Base-by-base conservation (phyloP, 2,113 vertebrate genomes). In the Equus quagga region DNA sequence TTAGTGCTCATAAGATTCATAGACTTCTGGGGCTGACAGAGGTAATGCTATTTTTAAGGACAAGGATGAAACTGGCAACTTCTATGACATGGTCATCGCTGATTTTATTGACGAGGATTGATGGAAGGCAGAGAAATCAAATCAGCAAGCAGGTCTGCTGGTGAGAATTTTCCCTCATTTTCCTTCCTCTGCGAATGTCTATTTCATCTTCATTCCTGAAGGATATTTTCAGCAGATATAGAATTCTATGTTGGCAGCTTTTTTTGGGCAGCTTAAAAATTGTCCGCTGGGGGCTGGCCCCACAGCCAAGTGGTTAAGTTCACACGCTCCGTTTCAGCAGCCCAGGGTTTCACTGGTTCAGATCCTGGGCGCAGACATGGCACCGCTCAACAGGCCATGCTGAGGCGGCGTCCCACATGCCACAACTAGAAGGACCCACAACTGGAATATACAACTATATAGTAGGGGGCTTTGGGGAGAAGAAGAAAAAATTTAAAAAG, bases 81-180 rank as follows among this genome's bases (percentile, higher is more conserved):
- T 23, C n/a, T 3, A 3, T 6, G 24, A 12, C 13, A 8, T 0
- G 0, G 18, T 3, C 21, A 24, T 24, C 17, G 11, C 51, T 36
- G 79, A 14, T 33, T 67, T 31, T 36, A 51, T 54, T 65, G 17
- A 8, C 0, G 0, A 69, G 41, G 17, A 36, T 72, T 41, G 67
- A 21, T 1, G 46, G 62, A 67, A 79, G 58, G 28, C 0, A 3
- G 0, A 15, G 24, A 12, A 46, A 17, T 51, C 11, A 11, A 69
- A 64, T 3, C 2, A 18, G 18, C 75, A 9, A 62, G 56, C 26
- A 19, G 0, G 60, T 19, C n/a, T 67, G 85, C 64, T 62, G 8
- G 9, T 0, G 21, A 51, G 31, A 9, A 60, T 6, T 28, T 11
- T 8, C 46, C 65, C 31, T 19, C 3, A 54, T 14, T 79, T 46